Conservation (phyloP, 2,888 invertebrate genomes). For the Sinhomidia bicolor region DNA sequence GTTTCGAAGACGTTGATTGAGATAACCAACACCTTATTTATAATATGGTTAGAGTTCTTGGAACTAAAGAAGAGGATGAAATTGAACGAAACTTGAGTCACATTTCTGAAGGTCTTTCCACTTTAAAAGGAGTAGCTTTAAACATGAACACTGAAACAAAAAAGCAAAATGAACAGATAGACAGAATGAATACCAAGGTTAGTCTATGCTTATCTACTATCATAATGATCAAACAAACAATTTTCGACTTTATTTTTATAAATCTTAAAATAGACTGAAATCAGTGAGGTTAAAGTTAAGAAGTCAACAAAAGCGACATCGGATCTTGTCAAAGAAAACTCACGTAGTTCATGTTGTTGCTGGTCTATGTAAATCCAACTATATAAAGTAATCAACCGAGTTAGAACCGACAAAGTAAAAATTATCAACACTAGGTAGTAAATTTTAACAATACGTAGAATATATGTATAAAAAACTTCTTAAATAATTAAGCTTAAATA, state of each 20-base stretch:
- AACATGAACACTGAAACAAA: slow-evolving; percentile 4
- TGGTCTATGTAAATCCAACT: neutral
- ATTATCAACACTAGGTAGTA: too few species aligned
- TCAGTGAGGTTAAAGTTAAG: neutral
- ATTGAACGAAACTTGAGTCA: slow-evolving; percentile 25
- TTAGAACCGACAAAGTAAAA: neutral
- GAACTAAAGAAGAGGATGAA: slow-evolving; percentile 13
- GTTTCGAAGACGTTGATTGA: too few species aligned
- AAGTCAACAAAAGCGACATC: neutral
- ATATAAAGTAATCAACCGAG: neutral
- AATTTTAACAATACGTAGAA: too few species aligned
- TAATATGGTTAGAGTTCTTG: slow-evolving; percentile 14
- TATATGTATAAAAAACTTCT: too few species aligned
- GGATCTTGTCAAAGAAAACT: neutral
- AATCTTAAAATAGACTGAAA: neutral
- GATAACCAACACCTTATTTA: too few species aligned
- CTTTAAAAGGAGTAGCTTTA: slow-evolving; percentile 10
- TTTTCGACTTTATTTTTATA: neutral
- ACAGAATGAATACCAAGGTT: slow-evolving; percentile 30
- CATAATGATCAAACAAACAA: neutral
- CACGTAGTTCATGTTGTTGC: neutral
- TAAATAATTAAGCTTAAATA: too few species aligned
- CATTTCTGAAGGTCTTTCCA: neutral
- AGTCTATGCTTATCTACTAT: neutral
- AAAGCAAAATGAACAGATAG: slow-evolving; percentile 28